Percentiles rank a stretch among this genome's conserved stretches.
Conservation (phyloP, 2,113 vertebrate species). For the Sinocyclocheilus grahami region DNA sequence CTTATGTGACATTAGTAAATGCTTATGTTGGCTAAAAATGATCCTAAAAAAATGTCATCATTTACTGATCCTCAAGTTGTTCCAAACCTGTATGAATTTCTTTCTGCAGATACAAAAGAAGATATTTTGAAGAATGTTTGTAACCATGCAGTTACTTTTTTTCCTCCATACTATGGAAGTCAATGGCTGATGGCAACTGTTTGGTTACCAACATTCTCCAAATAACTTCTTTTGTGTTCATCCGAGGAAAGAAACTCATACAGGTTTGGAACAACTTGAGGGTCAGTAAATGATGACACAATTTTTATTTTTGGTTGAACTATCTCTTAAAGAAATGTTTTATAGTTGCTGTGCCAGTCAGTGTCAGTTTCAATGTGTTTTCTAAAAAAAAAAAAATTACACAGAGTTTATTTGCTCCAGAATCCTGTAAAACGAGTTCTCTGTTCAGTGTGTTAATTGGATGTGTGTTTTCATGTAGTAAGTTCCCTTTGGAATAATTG, state of each 20-base stretch:
- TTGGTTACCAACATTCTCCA: too few relatives aligned
- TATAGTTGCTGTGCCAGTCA: neutral
- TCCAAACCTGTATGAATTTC: too few relatives aligned
- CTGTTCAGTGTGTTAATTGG: constrained; percentile 65
- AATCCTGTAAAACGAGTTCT: constrained; percentile 54
- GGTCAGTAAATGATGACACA: neutral
- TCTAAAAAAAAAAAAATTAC: neutral
- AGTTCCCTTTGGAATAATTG: constrained; percentile 67
- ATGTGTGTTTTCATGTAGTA: constrained; percentile 60
- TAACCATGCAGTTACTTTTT: too few relatives aligned
- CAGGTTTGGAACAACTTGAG: neutral
- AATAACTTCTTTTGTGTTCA: too few relatives aligned
- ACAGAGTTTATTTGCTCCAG: neutral
- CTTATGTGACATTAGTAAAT: neutral
- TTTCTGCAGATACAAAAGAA: too few relatives aligned
- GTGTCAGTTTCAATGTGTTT: neutral
- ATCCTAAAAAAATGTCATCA: neutral
- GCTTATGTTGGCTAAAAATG: neutral
- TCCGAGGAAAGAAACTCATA: too few relatives aligned
- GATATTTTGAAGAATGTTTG: too few relatives aligned
- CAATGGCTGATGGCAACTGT: too few relatives aligned
- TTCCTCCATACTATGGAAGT: too few relatives aligned
- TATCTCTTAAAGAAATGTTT: neutral
- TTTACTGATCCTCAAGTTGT: too few relatives aligned
- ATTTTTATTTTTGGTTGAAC: too few relatives aligned